These are phyloP conservation scores for Platyrinchus mystaceus DNA, from an alignment of 2,797 vertebrate genomes.

Conservation along the genomic window DNA sequence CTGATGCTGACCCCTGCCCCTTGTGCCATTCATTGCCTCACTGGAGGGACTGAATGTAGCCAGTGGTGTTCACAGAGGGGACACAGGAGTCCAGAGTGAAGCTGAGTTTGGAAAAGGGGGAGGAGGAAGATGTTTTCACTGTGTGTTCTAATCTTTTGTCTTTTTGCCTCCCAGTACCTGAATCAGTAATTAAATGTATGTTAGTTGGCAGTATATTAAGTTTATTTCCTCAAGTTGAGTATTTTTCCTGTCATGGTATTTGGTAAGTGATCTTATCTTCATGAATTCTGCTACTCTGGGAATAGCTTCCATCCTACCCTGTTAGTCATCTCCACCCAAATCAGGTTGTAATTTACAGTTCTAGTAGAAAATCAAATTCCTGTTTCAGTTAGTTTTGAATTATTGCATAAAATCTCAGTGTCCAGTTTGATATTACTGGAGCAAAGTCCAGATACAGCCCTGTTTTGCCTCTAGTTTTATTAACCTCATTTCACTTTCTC, in stretches of 20 bases:
- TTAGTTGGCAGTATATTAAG: background rate
- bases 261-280: background rate
- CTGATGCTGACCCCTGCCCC: background rate
- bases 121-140: background rate
- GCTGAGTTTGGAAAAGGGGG: background rate
- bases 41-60: background rate
- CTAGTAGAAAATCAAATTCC: background rate
- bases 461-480: background rate
- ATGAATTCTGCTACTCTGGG: background rate
- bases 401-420: background rate
- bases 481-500: background rate
- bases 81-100: background rate
- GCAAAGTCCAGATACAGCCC: background rate
- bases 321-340: background rate
- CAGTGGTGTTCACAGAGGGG: background rate
- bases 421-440: background rate
- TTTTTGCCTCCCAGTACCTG: background rate
- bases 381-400: background rate
- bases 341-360: background rate
- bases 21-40: background rate
- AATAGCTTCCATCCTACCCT: background rate
- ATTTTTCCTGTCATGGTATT: background rate
- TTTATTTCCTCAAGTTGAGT: background rate
- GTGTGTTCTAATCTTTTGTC: background rate
- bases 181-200: background rate